Base-by-base conservation (phyloP, 92 coral and sea anemone genomes). In the Bergia puertoricense region DNA sequence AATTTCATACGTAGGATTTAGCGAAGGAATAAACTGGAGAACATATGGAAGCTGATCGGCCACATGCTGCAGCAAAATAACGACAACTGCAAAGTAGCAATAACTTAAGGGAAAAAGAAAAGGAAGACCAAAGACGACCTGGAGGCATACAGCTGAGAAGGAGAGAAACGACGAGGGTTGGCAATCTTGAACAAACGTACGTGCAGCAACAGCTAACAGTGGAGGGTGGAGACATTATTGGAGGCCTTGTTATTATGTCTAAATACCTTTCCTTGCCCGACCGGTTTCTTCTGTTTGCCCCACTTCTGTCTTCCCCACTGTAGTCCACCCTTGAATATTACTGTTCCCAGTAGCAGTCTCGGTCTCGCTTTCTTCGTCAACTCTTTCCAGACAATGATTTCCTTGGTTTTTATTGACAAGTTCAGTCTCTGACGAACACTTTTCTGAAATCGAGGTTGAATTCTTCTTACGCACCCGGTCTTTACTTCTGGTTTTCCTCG, bases 181-280 rank as follows among this genome's bases (percentile, higher is more conserved):
- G 11, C 11, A 9, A 51, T 6, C 0, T 2, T 8, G 9, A 15
- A 11, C 11, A 51, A 9, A 51, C 11, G 16, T 11, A 51, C 1
- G 16, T 0, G 9, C 9, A 51, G 0, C 57, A 51, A 1, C 30
- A 30, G 30, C 30, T 30, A 30, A 30, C 30, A 30, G 30, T 30
- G 30, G 30, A 30, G 30, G 30, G 30, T 30, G 30, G 30, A 30
- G 30, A 30, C 30, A 30, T 30, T 30, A 30, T 0, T 30, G 30
- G 30, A 30, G 30, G 30, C 30, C 30, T 30, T 30, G 30, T 9
- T 9, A 51, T 11, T 30, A 36, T 23, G 76, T 2, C 76, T 36
- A 72, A 72, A 22, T 72, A 80, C 85, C 71, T 57, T 57, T 80
- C 50, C 85, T 36, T 54, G 73, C 38, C 18, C 65, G 66, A 23